Evolutionary conservation across 2,888 invertebrate genomes (phyloP).

Genomic region (Rhimphoctona megacephalus): DNA sequence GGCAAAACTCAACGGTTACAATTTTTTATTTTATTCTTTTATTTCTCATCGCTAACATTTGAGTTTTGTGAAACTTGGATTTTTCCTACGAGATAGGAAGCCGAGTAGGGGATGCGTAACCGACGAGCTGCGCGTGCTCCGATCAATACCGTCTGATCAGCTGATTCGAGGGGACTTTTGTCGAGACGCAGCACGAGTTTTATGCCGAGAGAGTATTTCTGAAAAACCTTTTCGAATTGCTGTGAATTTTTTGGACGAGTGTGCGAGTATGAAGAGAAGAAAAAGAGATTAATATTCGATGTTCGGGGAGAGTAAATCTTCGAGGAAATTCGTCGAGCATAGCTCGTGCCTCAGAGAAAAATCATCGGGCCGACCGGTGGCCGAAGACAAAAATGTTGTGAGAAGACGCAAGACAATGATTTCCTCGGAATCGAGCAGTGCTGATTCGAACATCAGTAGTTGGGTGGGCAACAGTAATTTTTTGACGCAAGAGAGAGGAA

Average conservation of each 20-base stretch:
- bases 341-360: neutral
- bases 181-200: neutral
- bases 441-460: neutral
- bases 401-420: slow-evolving; percentile 44
- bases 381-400: slow-evolving; percentile 22
- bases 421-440: slow-evolving; percentile 8
- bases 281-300: slow-evolving; percentile 1
- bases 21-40: neutral
- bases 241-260: neutral
- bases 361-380: slow-evolving; percentile 18
- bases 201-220: neutral
- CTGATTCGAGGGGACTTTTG: slow-evolving; percentile 49
- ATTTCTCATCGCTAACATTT: neutral
- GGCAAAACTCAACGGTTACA: neutral
- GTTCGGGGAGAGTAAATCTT: neutral
- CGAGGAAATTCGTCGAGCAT: neutral
- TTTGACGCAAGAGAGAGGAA: slow-evolving; percentile 2
- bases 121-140: slow-evolving; percentile 72
- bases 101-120: neutral
- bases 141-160: slow-evolving; percentile 74
- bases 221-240: neutral
- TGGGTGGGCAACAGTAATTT: slow-evolving; percentile 1
- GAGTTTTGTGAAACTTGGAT: neutral
- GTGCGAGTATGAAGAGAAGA: slow-evolving; percentile 7
- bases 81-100: neutral